These are phyloP conservation scores for Rallus crepitans DNA, from an alignment of 2,797 vertebrate genomes.

Conservation along the genomic window DNA sequence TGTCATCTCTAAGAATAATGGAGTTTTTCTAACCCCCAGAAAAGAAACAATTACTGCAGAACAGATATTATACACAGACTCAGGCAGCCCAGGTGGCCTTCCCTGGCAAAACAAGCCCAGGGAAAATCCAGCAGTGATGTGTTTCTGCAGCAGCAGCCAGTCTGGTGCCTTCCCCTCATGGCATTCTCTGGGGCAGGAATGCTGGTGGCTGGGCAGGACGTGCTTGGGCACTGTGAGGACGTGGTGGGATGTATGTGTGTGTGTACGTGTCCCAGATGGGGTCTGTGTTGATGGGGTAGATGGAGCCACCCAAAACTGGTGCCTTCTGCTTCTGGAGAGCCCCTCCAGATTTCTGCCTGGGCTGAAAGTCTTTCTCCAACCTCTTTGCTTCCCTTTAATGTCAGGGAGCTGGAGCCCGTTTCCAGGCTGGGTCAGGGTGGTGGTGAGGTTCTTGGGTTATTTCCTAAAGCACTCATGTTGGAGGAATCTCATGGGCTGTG, in stretches of 20 bases:
- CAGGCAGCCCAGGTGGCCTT: background rate
- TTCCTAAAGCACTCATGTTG: background rate
- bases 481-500: accelerated
- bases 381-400: background rate
- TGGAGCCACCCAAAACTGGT: background rate
- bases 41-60: background rate
- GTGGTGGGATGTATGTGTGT: accelerated
- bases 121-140: background rate
- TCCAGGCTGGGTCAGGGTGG: too few relatives aligned
- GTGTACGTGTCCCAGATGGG: too few relatives aligned
- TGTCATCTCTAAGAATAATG: background rate
- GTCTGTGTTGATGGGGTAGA: too few relatives aligned
- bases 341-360: background rate
- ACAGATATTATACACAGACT: background rate
- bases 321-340: background rate
- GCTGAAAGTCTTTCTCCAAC: background rate
- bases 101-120: background rate
- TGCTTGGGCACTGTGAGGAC: background rate
- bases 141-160: background rate
- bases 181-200: background rate
- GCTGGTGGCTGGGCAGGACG: background rate
- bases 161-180: accelerated
- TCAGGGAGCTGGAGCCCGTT: background rate
- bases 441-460: background rate
- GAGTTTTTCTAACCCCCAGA: background rate